phyloP scores from a whole-genome alignment of 2,797 vertebrate species.

The Astyanax mexicanus region DNA sequence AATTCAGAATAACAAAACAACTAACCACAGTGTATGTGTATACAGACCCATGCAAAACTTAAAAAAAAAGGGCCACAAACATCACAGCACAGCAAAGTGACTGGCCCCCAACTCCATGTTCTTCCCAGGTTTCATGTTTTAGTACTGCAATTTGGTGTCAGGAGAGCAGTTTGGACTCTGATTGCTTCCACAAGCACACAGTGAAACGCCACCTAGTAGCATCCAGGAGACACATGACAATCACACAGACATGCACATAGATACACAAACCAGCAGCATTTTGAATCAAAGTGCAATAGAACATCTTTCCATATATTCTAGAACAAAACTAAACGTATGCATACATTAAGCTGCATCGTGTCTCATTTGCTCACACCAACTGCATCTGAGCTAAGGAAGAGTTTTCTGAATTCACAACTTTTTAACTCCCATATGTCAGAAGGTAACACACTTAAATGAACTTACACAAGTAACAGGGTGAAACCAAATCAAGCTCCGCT shows the following conservation, averaged over 20 bases:
- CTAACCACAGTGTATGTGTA: background rate
- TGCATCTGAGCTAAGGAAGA: background rate
- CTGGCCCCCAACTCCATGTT: background rate
- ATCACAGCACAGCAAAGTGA: slow-evolving; percentile 12
- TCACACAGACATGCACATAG: slow-evolving; percentile 10
- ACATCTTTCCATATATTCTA: slow-evolving; percentile 19
- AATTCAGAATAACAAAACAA: background rate
- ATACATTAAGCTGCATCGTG: background rate
- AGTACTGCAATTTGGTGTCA: slow-evolving; percentile 12
- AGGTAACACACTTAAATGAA: background rate
- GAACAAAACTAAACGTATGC: background rate
- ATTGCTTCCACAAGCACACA: slow-evolving; percentile 3
- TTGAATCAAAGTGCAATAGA: slow-evolving; percentile 29
- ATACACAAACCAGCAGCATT: slow-evolving; percentile 26
- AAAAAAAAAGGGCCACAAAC: background rate
- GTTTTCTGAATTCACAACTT: background rate
- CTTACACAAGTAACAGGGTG: too few species aligned
- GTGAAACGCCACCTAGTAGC: background rate
- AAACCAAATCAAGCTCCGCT: background rate
- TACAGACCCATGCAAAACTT: background rate
- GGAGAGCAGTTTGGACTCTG: background rate
- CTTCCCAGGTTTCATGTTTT: background rate
- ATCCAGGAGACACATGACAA: slow-evolving; percentile 1
- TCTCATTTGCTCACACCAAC: background rate
- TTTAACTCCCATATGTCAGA: background rate